Evolutionary conservation across 53 echinoderm and acorn worm genomes (phyloP), one percentile per base, ranked within the genome.

Genomic region (Arbacia lixula): DNA sequence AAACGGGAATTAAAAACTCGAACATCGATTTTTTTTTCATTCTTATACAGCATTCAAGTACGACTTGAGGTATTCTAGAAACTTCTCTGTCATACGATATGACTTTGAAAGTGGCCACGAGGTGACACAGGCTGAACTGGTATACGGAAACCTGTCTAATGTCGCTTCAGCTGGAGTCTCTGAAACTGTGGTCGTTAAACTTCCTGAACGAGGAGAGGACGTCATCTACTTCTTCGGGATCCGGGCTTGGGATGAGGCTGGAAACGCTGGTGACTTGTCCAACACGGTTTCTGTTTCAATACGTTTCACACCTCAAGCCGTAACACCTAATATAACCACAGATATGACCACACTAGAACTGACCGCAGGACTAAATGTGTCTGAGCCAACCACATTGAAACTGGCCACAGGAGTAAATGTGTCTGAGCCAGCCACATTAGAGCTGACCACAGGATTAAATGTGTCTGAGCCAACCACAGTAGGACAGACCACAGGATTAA

Each of bases 161-260:
- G 30, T 72, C 26, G 40, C 14, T 24, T 11, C 73, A 6, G 12
- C 72, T 26, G 85, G 85, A 56, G 12, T 14, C 14, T 14, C 21
- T 6, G 85, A 85, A 55, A 41, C 29, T 5, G 41, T 71, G 32
- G 60, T 60, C 10, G 28, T 85, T 28, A 25, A 27, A 24, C 28
- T 71, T 0, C 85, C 85, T 3, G 58, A 56, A 40, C 53, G 41
- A 9, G 72, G 72, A 19, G 40, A 72, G 28, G 72, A 73, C 29
- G 57, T 71, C 29, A 60, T 72, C 40, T 85, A 56, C 20, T 85
- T 56, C 39, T 85, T 85, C 24, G 72, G 41, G 17, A 71, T 85
- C 22, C 39, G 72, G 43, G 73, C 73, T 17, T 72, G 73, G 33
- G 85, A 85, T 41, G 73, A 71, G 28, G 72, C 71, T 2, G 85